Conservation (phyloP, 1,140 invertebrate species). For the Drosophila rhopaloa region DNA sequence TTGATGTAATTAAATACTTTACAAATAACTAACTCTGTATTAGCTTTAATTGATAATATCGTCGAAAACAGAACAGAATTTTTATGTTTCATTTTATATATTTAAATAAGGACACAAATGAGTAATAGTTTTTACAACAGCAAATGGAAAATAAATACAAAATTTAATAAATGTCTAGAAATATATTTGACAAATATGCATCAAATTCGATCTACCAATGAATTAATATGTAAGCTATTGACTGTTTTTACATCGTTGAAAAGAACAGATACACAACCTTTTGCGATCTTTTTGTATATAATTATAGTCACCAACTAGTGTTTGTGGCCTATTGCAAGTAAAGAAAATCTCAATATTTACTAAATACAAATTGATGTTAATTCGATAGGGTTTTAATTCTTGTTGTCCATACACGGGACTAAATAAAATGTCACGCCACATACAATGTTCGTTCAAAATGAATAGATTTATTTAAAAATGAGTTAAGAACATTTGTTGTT, state of each 20-base stretch:
- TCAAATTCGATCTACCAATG: neutral
- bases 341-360: constrained; percentile 2
- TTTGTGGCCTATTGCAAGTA: neutral
- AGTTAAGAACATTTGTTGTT: constrained; percentile 68
- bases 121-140: neutral
- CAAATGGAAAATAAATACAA: neutral
- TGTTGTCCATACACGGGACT: constrained; percentile 11
- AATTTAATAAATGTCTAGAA: neutral
- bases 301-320: neutral
- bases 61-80: neutral
- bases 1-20: constrained; percentile 1
- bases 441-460: constrained; percentile 57
- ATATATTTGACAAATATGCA: neutral
- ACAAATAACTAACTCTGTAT: neutral
- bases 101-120: neutral
- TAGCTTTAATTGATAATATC: constrained; percentile 25
- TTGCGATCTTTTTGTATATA: constrained; percentile 21
- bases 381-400: neutral
- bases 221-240: constrained; percentile 13
- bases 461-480: constrained; percentile 74
- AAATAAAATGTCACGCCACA: constrained; percentile 14
- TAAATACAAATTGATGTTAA: too few relatives aligned
- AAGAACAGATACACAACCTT: neutral
- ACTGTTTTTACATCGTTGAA: constrained; percentile 24
- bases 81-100: neutral